Percentiles rank a stretch among this genome's conserved stretches.
Evolutionary conservation across 2,113 vertebrate species (phyloP).

Genomic region (Triplophysa dalaica): DNA sequence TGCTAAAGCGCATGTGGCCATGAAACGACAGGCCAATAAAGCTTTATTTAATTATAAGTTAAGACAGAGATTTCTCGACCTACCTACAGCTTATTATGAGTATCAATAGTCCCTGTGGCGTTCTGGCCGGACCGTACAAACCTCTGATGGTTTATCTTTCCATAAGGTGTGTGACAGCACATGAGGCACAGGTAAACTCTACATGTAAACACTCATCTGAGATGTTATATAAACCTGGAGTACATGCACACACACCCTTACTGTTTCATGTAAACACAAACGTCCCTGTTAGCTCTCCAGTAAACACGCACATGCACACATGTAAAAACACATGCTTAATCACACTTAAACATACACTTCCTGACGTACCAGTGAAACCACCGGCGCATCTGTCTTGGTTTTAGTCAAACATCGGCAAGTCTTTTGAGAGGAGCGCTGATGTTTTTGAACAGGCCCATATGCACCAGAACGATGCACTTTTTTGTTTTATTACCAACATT

Average conservation of each 20-base stretch:
- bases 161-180: constrained; percentile 21
- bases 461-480: not conserved
- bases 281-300: not conserved
- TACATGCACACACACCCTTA: not conserved
- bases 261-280: not conserved
- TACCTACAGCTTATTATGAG: not conserved
- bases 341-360: constrained; percentile 25
- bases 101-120: constrained; percentile 19
- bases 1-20: not conserved
- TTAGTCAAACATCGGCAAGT: not conserved
- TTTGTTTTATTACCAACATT: not conserved
- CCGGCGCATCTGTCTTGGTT: constrained; percentile 20
- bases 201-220: constrained; percentile 8
- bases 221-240: constrained; percentile 5
- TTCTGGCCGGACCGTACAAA: not conserved
- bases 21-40: not conserved
- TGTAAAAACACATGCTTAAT: constrained; percentile 23
- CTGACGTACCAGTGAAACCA: constrained; percentile 13
- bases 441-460: not conserved
- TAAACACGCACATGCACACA: constrained; percentile 17
- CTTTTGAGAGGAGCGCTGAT: not conserved
- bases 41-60: constrained; percentile 19
- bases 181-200: not conserved
- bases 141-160: constrained; percentile 7
- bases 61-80: not conserved